A percentile compares a stretch with the other conserved stretches of the same genome.
Evolutionary conservation across 1,140 invertebrate species (phyloP).

Genomic region (Aphaenogaster floridana): DNA sequence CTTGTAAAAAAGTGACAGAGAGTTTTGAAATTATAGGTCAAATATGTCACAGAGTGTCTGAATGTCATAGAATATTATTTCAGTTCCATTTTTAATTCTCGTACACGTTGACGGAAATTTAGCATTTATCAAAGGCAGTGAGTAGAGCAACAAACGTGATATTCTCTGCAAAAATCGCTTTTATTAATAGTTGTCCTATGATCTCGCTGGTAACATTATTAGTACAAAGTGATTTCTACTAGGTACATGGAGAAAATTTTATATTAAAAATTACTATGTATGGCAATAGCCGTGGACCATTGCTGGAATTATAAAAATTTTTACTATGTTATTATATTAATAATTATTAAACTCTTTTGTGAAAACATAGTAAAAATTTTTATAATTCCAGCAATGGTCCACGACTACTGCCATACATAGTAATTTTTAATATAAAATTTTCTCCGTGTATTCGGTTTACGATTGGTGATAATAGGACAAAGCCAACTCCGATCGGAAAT

Average conservation of each 20-base stretch:
- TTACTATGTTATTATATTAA: too few species aligned
- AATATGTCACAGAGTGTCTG: neutral
- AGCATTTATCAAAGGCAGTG: neutral
- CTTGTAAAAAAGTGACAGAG: neutral
- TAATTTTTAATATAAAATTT: too few species aligned
- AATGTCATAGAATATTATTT: constrained; percentile 13
- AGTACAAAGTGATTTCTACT: constrained; percentile 27
- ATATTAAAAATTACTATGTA: too few species aligned
- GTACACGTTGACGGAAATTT: neutral
- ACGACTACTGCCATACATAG: too few species aligned
- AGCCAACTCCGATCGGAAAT: constrained; percentile 29
- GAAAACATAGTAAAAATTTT: too few species aligned
- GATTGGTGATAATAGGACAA: constrained; percentile 23
- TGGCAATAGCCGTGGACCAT: too few species aligned
- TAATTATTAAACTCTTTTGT: too few species aligned
- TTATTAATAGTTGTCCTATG: neutral
- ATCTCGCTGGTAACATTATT: constrained; percentile 21
- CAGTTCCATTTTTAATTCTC: neutral
- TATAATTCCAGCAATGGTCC: too few species aligned
- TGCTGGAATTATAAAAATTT: too few species aligned
- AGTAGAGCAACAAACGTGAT: neutral
- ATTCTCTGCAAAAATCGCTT: neutral
- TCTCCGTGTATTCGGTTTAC: neutral
- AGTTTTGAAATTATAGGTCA: neutral
- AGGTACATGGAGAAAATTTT: neutral